phyloP scores from a whole-genome alignment of 2,113 vertebrate species.

The Columba janthina region DNA sequence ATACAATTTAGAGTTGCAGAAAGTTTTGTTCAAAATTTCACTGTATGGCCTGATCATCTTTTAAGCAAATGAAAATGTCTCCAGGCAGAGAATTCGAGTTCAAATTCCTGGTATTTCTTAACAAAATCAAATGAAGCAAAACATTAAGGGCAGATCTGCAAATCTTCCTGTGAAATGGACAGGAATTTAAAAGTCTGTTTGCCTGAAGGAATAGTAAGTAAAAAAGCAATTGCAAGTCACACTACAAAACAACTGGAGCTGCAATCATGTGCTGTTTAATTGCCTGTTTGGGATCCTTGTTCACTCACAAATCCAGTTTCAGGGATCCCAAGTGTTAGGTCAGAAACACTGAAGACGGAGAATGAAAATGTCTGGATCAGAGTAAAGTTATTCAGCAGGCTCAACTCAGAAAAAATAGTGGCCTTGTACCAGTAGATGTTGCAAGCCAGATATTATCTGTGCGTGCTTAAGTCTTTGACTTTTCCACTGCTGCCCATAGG shows the following conservation, averaged over 20 bases:
- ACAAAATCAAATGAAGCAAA: conserved; percentile 22
- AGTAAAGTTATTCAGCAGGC: conserved; percentile 11
- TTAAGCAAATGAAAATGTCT: conserved; percentile 40
- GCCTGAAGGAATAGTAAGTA: conserved; percentile 41
- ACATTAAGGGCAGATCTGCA: conserved; percentile 27
- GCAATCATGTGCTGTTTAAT: conserved; percentile 15
- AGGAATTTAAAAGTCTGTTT: conserved; percentile 19
- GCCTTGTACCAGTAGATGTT: background rate
- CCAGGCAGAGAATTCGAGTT: conserved; percentile 31
- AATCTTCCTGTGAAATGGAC: background rate
- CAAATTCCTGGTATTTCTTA: conserved; percentile 30
- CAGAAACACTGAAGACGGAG: conserved; percentile 29
- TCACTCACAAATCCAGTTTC: background rate
- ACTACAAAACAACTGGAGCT: background rate
- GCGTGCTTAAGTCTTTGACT: background rate
- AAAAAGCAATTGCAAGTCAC: conserved; percentile 34
- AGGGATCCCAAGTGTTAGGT: background rate
- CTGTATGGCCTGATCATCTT: background rate
- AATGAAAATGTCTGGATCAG: conserved; percentile 31
- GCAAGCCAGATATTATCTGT: background rate
- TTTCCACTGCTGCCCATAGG: background rate
- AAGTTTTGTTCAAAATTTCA: conserved; percentile 22
- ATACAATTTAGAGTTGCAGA: background rate
- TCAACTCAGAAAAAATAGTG: background rate
- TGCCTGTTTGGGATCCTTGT: conserved; percentile 42